These are phyloP conservation scores for Microcaecilia unicolor DNA, from an alignment of 2,797 vertebrate genomes.

Conservation along the genomic window DNA sequence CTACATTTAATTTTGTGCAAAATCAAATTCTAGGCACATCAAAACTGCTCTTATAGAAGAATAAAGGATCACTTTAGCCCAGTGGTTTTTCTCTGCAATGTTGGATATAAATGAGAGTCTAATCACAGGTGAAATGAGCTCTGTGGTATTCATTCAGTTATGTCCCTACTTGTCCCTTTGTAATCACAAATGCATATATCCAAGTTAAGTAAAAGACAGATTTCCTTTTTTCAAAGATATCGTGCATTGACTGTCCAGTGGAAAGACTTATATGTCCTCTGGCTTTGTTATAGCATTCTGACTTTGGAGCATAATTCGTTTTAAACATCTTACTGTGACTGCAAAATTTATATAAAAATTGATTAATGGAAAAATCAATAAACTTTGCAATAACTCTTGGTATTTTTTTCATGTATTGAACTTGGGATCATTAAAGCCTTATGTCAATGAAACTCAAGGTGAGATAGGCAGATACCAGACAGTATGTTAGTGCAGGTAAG, in stretches of 20 bases:
- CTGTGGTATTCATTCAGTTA: background rate
- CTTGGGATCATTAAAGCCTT: constrained; percentile 20
- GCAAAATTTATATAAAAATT: constrained; percentile 7
- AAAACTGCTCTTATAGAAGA: constrained; percentile 28
- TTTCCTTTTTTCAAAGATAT: background rate
- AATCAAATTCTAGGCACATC: constrained; percentile 25
- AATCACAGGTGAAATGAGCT: constrained; percentile 4
- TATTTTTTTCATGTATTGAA: constrained; percentile 18
- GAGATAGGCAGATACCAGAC: constrained; percentile 1
- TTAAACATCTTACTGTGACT: constrained; percentile 8
- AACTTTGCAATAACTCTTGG: constrained; percentile 7
- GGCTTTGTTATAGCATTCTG: background rate
- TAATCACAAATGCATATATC: background rate
- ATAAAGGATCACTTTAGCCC: background rate
- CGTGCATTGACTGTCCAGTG: too few species aligned
- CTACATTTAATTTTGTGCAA: constrained; percentile 27
- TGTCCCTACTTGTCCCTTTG: background rate
- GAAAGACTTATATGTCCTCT: too few species aligned
- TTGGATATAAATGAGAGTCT: constrained; percentile 18
- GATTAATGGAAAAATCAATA: too few species aligned
- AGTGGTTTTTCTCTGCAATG: too few species aligned
- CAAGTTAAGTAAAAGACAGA: background rate
- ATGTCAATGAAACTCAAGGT: constrained; percentile 22
- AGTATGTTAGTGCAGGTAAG: constrained; percentile 14
- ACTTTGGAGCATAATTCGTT: constrained; percentile 2